A percentile compares a stretch with the other conserved stretches of the same genome.
These are phyloP conservation scores for Pammene fasciana DNA, from an alignment of 2,888 invertebrate species.

Conservation along the genomic window DNA sequence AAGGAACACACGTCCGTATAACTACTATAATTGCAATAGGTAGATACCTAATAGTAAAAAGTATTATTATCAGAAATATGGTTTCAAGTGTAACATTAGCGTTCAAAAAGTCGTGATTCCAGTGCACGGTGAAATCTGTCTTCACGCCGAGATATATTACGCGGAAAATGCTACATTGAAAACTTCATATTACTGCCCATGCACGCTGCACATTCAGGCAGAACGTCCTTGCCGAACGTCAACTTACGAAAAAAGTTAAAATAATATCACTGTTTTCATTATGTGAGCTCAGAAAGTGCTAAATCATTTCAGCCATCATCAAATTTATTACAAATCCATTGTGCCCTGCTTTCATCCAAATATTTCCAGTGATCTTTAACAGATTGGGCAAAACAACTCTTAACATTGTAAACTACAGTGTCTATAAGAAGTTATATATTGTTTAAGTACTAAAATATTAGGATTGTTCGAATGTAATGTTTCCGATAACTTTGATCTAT, in stretches of 20 bases:
- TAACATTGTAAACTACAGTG: too few species aligned
- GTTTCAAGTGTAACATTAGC: slow-evolving; percentile 10
- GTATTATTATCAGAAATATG: neutral
- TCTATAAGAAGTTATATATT: too few species aligned
- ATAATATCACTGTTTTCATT: neutral
- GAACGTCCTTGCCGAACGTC: neutral
- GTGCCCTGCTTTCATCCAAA: too few species aligned
- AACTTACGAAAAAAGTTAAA: neutral
- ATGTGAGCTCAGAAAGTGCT: too few species aligned
- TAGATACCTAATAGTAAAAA: neutral
- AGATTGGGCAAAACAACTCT: too few species aligned
- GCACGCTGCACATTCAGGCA: neutral
- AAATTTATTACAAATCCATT: too few species aligned
- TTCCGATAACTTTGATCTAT: neutral
- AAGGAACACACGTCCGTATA: too few species aligned
- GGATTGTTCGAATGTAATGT: too few species aligned
- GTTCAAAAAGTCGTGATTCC: slow-evolving; percentile 66
- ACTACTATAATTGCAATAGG: neutral
- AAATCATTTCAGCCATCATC: too few species aligned
- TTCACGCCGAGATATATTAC: slow-evolving; percentile 55
- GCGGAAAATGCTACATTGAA: slow-evolving; percentile 54
- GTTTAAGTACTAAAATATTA: too few species aligned
- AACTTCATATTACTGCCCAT: slow-evolving; percentile 61
- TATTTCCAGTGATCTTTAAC: too few species aligned
- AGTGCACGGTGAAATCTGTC: slow-evolving; percentile 59